Evolutionary conservation across 2,113 vertebrate species (phyloP), one percentile per base, ranked within the genome.

Genomic region (Noctilio leporinus): DNA sequence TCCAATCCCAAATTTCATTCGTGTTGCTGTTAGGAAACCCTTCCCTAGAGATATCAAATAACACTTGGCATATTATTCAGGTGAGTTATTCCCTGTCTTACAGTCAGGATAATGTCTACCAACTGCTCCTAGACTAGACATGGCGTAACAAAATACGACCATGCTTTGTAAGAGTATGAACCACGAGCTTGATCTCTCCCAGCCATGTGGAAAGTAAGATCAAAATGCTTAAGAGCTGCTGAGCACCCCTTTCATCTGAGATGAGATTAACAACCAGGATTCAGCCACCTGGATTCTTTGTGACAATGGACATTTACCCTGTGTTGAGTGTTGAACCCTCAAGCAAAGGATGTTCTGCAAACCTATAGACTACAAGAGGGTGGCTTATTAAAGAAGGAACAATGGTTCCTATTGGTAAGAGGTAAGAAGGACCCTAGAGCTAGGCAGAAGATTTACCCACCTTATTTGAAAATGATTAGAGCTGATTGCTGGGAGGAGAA

Each of bases 1-100:
- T 38, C 64, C 67, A 22, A n/a, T 30, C 78, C 11, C 67, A 84
- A 77, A 55, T n/a, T 19, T 75, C 59, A 70, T 26, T n/a, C 59
- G 35, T 64, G 17, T 49, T 57, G 30, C 67, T 55, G 10, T 55
- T 86, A 81, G 76, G 73, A 84, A 75, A 86, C 30, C 15, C 35
- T 70, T 78, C 51, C 51, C 30, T 67, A 75, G 49, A 85, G 80
- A 70, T 75, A 89, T 28, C 24, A 75, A 53, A 62, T 55, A 83
- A 73, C 20, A 70, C 53, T 82, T 77, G 22, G 10, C n/a, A 77
- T 86, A 82, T 91, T 47, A 93, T 72, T 95, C 62, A 76, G 86
- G 75, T 90, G 93, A 95, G 11, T 70, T 96, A 70, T 81, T 91
- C 49, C 26, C 45, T 87, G 28, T 86, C 89, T 92, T 45, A 4